These are phyloP conservation scores for Polypterus senegalus DNA, from an alignment of 2,113 vertebrate genomes.

Conservation along the genomic window DNA sequence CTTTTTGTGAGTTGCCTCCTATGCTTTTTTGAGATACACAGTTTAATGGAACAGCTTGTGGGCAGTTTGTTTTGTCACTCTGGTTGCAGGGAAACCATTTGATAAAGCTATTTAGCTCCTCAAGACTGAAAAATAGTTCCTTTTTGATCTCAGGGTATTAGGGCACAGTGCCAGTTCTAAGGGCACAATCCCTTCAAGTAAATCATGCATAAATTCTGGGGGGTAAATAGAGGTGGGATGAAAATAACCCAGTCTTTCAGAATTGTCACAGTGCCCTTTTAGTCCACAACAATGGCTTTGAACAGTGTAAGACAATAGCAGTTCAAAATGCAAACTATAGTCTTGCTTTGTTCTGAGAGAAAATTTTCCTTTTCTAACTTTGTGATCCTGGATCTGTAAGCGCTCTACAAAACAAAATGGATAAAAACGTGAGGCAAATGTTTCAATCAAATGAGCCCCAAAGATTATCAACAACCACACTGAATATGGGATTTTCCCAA, in stretches of 20 bases:
- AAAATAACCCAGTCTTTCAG: slow-evolving; percentile 1
- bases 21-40: slow-evolving; percentile 9
- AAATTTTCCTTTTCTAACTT: no score
- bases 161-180: slow-evolving; percentile 12
- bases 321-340: no score
- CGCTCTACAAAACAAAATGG: no score
- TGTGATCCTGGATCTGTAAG: no score
- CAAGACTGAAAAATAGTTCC: slow-evolving; percentile 10
- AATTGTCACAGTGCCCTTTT: no score
- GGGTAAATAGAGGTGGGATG: slow-evolving; percentile 11
- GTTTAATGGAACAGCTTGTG: slow-evolving; percentile 11
- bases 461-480: slow-evolving; percentile 12
- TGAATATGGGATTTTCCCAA: slow-evolving; percentile 9
- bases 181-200: slow-evolving; percentile 10
- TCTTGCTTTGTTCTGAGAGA: no score
- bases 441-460: slow-evolving; percentile 9
- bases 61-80: slow-evolving; percentile 16
- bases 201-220: slow-evolving; percentile 8
- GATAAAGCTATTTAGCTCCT: slow-evolving; percentile 13
- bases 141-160: slow-evolving; percentile 13
- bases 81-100: slow-evolving; percentile 18
- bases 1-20: neutral
- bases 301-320: no score
- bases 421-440: slow-evolving; percentile 3
- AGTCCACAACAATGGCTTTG: no score